Base-by-base conservation (phyloP, 2,888 invertebrate genomes). In the Charanyca ferruginea region DNA sequence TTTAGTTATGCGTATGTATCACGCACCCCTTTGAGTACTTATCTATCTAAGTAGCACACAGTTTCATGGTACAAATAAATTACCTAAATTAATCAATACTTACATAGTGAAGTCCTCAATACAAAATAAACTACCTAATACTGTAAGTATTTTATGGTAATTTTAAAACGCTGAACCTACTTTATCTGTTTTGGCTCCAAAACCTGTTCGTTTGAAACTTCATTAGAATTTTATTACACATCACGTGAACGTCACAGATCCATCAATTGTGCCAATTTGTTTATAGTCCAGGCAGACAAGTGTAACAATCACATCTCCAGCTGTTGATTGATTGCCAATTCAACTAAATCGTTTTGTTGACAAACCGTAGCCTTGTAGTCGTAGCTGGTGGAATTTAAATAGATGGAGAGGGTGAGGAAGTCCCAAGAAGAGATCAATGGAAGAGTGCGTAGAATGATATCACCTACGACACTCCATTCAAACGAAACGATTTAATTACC, bases 181-280 rank as follows among this genome's bases (percentile, higher is more conserved):
- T 48, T 78, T 49, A 74, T 78, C 60, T 8, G 51, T 44, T 2
- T 60, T 59, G 28, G 22, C 48, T 66, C 41, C 59, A 77, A 66
- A n/a, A 64, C 76, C 60, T 52, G 77, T 75, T 77, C 55, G 52
- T 64, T 73, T 47, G 55, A 68, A 73, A 67, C 59, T 61, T 58
- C 60, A 66, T 73, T 61, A 52, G 9, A 57, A 49, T 78, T 66
- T 58, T 54, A 54, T 73, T 42, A 66, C 41, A 45, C 45, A 44
- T 42, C 9, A 38, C 25, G 44, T 13, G 7, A 35, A 53, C 57
- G 73, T 66, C 71, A 58, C 45, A 25, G n/a, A 41, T 48, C 32
- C 42, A 32, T 11, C 58, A 42, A 57, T 57, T 48, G 73, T 48
- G 52, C 16, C 23, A 55, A 59, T 65, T 60, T 73, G 44, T 58